phyloP scores from a whole-genome alignment of 2,797 vertebrate species.

The Telmatherina bonti region DNA sequence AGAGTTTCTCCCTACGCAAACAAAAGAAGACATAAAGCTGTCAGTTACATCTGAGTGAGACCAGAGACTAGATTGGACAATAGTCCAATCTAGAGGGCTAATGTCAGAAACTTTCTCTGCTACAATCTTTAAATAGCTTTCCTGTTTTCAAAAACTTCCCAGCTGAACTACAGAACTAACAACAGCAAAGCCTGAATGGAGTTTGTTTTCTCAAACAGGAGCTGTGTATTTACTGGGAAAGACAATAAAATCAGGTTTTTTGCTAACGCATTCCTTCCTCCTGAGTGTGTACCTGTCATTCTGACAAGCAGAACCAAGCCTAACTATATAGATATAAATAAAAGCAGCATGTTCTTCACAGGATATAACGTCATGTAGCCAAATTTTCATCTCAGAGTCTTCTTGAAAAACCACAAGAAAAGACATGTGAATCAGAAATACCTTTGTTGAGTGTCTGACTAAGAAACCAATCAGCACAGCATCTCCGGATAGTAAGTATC shows the following conservation, averaged over 20 bases:
- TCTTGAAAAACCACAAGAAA: background rate
- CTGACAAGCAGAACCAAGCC: conserved; percentile 6
- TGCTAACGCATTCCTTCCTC: conserved; percentile 50
- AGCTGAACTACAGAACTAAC: conserved; percentile 13
- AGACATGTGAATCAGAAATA: background rate
- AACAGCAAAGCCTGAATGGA: conserved; percentile 18
- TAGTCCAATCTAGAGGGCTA: conserved; percentile 32
- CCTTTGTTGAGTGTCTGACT: background rate
- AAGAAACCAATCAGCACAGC: background rate
- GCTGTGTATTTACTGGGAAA: conserved; percentile 25
- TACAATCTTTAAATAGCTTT: conserved; percentile 47
- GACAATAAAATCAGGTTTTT: conserved; percentile 23
- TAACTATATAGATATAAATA: conserved; percentile 4
- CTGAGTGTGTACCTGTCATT: conserved; percentile 11
- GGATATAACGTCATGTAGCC: background rate
- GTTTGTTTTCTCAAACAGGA: conserved; percentile 42
- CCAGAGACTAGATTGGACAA: no score
- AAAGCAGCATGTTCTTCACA: conserved; percentile 9
- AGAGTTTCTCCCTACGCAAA: conserved; percentile 37
- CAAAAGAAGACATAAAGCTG: conserved; percentile 59
- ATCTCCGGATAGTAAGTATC: background rate
- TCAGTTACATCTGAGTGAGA: conserved; percentile 69
- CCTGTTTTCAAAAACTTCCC: conserved; percentile 62
- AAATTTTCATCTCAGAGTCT: background rate
- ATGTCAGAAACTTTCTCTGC: conserved; percentile 41